Conservation (phyloP, 2,888 invertebrate genomes). For the Lasioglossum villosulum region DNA sequence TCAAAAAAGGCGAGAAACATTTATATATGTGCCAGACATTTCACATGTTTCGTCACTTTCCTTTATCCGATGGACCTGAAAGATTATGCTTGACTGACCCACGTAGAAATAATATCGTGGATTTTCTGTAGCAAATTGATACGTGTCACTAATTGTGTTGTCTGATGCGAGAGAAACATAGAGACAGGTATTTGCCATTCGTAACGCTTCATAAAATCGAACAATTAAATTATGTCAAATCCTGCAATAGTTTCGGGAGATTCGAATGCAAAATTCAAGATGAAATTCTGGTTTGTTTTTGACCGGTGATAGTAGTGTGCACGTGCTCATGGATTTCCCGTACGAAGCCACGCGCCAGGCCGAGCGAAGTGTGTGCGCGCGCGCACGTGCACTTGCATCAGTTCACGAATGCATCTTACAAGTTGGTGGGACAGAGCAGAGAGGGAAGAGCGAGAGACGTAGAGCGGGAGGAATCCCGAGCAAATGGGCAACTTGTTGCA, state of each 20-base stretch:
- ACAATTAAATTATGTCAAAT: not conserved
- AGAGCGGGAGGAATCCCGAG: constrained; percentile 49
- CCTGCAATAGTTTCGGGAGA: not conserved
- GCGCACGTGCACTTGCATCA: constrained; percentile 20
- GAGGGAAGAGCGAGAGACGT: constrained; percentile 3
- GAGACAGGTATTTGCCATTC: too few species aligned
- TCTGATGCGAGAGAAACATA: too few species aligned
- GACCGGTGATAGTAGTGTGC: not conserved
- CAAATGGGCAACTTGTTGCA: constrained; percentile 83
- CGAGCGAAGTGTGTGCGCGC: constrained; percentile 40
- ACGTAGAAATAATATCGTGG: too few species aligned
- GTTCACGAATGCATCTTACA: constrained; percentile 30
- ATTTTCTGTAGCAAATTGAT: too few species aligned
- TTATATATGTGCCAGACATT: not conserved
- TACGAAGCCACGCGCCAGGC: constrained; percentile 24
- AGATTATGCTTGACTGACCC: too few species aligned
- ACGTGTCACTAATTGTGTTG: too few species aligned
- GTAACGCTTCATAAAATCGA: not conserved
- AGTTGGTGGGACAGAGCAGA: not conserved
- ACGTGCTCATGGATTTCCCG: constrained; percentile 22
- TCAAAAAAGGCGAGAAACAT: not conserved
- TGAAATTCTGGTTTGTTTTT: not conserved
- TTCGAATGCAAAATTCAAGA: not conserved
- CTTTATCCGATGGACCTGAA: too few species aligned
- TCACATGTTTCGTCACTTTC: not conserved